Conservation (phyloP, 2,113 vertebrate species). For the Triplophysa dalaica region DNA sequence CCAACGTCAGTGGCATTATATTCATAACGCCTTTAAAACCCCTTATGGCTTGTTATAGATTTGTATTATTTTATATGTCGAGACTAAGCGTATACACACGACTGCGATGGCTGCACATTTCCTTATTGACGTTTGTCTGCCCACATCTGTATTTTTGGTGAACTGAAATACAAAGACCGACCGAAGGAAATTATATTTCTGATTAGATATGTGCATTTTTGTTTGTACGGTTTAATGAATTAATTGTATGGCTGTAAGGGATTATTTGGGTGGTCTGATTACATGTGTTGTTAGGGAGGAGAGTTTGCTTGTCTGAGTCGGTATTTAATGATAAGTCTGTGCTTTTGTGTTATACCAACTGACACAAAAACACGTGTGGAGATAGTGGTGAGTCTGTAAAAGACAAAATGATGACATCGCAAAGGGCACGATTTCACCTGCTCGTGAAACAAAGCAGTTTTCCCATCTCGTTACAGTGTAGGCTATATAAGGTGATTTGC, state of each 20-base stretch:
- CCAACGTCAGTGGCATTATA: background rate
- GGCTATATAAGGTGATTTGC: background rate
- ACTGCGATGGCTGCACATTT: slow-evolving; percentile 21
- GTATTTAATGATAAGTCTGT: slow-evolving; percentile 25
- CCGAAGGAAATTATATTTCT: no score
- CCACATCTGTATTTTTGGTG: background rate
- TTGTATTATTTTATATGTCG: background rate
- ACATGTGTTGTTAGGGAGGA: slow-evolving; percentile 37
- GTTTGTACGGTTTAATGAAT: slow-evolving; percentile 41
- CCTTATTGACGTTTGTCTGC: background rate
- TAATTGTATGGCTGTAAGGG: slow-evolving; percentile 43
- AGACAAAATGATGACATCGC: background rate
- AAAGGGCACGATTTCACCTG: background rate
- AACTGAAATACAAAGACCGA: background rate
- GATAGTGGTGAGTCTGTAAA: background rate
- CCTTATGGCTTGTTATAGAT: slow-evolving; percentile 49
- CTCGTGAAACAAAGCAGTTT: no score
- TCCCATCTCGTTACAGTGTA: background rate
- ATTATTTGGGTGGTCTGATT: slow-evolving; percentile 39
- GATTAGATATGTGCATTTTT: slow-evolving; percentile 2
- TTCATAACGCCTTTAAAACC: background rate
- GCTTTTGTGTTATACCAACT: background rate
- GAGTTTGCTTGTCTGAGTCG: slow-evolving; percentile 27
- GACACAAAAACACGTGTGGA: background rate
- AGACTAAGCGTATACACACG: background rate